Conservation (phyloP, 2,113 vertebrate species). For the Megaptera novaeangliae region DNA sequence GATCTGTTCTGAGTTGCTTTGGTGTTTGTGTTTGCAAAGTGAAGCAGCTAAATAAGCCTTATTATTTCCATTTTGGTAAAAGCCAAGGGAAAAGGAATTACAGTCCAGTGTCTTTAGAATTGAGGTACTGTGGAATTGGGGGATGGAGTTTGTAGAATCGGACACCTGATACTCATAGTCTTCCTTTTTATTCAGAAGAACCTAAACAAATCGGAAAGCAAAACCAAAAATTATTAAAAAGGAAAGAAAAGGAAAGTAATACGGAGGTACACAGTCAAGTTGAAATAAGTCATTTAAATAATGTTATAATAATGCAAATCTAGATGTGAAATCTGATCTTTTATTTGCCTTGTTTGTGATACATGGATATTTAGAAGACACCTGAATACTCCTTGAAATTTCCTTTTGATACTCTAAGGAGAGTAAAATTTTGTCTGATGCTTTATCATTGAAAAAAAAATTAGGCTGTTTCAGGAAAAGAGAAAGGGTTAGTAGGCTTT, state of each 20-base stretch:
- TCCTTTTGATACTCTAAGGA: not conserved
- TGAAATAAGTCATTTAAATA: slow-evolving; percentile 8
- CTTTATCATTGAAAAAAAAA: not conserved
- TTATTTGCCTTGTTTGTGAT: not conserved
- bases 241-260: not conserved
- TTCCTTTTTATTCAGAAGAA: not conserved
- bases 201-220: not conserved
- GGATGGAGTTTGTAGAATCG: not conserved
- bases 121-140: not conserved
- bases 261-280: not conserved
- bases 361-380: not conserved
- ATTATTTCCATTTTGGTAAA: not conserved
- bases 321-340: not conserved
- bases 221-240: not conserved
- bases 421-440: not conserved
- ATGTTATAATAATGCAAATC: not conserved
- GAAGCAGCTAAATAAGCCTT: not conserved
- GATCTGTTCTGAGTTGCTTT: not conserved
- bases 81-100: not conserved
- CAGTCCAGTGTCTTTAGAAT: not conserved
- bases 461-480: not conserved
- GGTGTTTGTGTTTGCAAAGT: slow-evolving; percentile 16
- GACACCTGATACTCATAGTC: not conserved
- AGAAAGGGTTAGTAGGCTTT: not conserved
- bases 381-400: not conserved